A percentile compares a stretch with the other conserved stretches of the same genome.
These are phyloP conservation scores for Graphium colonna DNA, from an alignment of 2,888 invertebrate species.

Conservation along the genomic window DNA sequence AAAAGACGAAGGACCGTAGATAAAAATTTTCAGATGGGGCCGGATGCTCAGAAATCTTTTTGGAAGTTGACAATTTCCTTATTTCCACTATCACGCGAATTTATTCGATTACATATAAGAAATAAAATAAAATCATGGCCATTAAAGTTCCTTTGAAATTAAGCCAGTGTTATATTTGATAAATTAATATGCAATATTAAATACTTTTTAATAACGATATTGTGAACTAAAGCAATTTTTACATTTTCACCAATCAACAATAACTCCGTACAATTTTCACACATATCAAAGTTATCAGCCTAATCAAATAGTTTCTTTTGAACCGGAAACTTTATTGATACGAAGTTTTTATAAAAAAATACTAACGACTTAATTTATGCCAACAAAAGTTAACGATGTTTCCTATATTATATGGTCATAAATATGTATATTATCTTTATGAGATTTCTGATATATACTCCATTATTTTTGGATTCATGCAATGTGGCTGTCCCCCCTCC, in stretches of 20 bases:
- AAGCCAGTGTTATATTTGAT: slow-evolving; percentile 2
- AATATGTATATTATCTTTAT: background rate
- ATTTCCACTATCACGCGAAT: too few relatives aligned
- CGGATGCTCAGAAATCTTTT: too few relatives aligned
- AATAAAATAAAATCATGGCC: too few relatives aligned
- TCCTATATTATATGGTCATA: background rate
- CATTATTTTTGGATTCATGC: too few relatives aligned
- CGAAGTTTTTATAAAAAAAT: slow-evolving; percentile 4
- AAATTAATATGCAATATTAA: slow-evolving; percentile 32
- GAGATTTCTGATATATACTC: background rate
- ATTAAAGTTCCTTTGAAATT: background rate
- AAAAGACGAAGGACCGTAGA: too few relatives aligned
- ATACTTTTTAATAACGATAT: slow-evolving; percentile 29
- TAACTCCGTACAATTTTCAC: slow-evolving; percentile 46
- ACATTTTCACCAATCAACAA: slow-evolving; percentile 41
- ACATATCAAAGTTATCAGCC: slow-evolving; percentile 56
- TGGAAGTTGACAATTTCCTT: too few relatives aligned
- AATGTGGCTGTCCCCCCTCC: too few relatives aligned
- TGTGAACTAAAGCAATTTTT: slow-evolving; percentile 46
- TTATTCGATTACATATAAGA: too few relatives aligned
- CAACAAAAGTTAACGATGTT: background rate
- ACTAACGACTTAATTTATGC: background rate
- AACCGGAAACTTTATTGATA: slow-evolving; percentile 23
- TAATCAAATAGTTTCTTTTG: slow-evolving; percentile 37
- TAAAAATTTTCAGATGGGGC: too few relatives aligned